Evolutionary conservation across 2,797 vertebrate genomes (phyloP).

Genomic region (Pseudochaenichthys georgianus): DNA sequence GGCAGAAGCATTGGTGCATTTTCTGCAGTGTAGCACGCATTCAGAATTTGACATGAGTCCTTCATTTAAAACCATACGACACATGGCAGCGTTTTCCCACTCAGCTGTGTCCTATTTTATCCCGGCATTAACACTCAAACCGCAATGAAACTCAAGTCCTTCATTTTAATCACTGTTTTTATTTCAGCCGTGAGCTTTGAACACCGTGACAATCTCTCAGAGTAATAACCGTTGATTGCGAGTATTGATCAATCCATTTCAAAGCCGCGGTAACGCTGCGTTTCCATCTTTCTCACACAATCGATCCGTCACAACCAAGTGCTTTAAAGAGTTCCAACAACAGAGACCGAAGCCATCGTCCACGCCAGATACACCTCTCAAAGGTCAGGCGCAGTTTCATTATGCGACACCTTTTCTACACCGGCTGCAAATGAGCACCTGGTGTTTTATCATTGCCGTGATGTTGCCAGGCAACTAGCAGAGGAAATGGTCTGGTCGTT

Average conservation of each 20-base stretch:
- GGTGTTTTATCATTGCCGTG: neutral
- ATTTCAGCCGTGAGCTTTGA: neutral
- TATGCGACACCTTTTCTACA: neutral
- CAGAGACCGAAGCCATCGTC: neutral
- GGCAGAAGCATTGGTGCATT: neutral
- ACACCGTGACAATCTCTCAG: neutral
- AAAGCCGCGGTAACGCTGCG: neutral
- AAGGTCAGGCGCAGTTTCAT: neutral
- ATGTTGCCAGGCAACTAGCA: conserved; percentile 2
- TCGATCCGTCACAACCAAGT: neutral
- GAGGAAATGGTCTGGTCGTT: neutral
- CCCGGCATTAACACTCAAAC: too few species aligned
- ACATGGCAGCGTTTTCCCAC: neutral
- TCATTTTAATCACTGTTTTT: neutral
- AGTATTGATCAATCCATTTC: neutral
- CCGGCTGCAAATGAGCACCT: neutral
- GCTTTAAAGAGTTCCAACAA: neutral
- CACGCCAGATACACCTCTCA: neutral
- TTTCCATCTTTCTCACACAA: neutral
- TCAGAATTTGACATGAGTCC: neutral
- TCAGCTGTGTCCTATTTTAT: neutral
- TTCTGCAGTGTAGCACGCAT: too few species aligned
- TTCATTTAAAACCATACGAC: neutral
- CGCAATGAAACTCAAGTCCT: neutral
- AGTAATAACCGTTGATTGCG: neutral